Base-by-base conservation (phyloP, 1,140 invertebrate species). In the Achatina immaculata region DNA sequence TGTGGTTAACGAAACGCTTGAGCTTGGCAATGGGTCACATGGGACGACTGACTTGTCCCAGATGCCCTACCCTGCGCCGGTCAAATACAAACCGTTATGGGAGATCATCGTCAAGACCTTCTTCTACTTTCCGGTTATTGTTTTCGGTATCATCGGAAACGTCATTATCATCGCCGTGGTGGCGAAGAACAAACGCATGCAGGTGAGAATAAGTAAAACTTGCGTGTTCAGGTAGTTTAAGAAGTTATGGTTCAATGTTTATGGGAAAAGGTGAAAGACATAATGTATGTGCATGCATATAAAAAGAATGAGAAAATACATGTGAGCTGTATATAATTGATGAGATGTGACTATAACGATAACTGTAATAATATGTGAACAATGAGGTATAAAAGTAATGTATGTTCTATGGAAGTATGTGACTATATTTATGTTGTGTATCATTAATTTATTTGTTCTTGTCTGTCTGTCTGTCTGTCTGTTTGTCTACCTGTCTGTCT, bases 41-140 rank as follows among this genome's bases (percentile, higher is more conserved):
- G 66, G 34, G 34, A 36, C 34, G 9, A 3, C n/a, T 24, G 78
- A 85, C 69, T 48, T 75, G 34, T 55, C 71, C 38, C 69, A 77
- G 40, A 69, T 82, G 78, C 31, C 76, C 31, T 87, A 87, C 79
- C 84, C 85, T 11, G 62, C 36, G 34, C 45, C 68, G 31, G 31
- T 84, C 19, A 79, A 78, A 40, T 45, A 65, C 43, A 75, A 83
- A 55, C 85, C 86, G 0, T 14, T 82, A 11, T 89, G 85, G 86
- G 85, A 89, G 82, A 86, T 88, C 38, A 84, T 83, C 21, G 38
- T 90, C 40, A 91, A 92, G 82, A 87, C 90, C 0, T 72, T 83
- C 0, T 80, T 90, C 51, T 91, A 89, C 80, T 83, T 86, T 0
- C 34, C 88, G 0, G 81, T 91, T 66, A 90, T 89, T 34, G 21